Percentiles rank a stretch among this genome's conserved stretches.
These are phyloP conservation scores for Synergus gifuensis DNA, from an alignment of 2,888 invertebrate genomes.

Conservation along the genomic window DNA sequence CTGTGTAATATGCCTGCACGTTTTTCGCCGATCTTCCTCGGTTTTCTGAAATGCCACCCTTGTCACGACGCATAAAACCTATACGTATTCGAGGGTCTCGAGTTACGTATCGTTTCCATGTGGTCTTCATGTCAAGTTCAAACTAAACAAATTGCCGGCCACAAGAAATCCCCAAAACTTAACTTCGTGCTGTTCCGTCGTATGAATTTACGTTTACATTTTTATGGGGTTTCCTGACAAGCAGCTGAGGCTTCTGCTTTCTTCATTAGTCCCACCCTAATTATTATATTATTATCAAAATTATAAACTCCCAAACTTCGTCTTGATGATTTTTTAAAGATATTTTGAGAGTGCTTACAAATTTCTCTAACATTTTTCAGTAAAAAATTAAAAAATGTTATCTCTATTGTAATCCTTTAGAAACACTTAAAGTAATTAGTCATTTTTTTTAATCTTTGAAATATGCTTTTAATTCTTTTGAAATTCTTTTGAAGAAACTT, in stretches of 20 bases:
- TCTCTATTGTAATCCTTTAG: too few species aligned
- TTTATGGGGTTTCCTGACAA: background rate
- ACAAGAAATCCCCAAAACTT: background rate
- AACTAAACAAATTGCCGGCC: constrained; percentile 27
- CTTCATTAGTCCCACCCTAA: background rate
- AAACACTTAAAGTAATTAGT: too few species aligned
- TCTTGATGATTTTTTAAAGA: too few species aligned
- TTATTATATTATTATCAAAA: too few species aligned
- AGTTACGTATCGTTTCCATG: constrained; percentile 24
- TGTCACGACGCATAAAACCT: background rate
- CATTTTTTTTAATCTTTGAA: too few species aligned
- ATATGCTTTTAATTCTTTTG: too few species aligned
- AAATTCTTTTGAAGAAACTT: too few species aligned
- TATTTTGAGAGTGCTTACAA: too few species aligned
- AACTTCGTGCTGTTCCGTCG: constrained; percentile 4
- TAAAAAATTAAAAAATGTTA: too few species aligned
- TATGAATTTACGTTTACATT: constrained; percentile 9
- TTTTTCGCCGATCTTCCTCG: constrained; percentile 4
- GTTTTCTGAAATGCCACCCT: constrained; percentile 25
- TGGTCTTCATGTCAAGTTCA: constrained; percentile 37
- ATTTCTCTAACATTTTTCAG: too few species aligned
- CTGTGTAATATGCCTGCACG: constrained; percentile 7
- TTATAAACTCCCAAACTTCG: background rate
- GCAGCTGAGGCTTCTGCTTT: constrained; percentile 8
- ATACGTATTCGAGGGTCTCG: background rate